Base-by-base conservation (phyloP, 2,797 vertebrate genomes). In the Cottoperca gobio region DNA sequence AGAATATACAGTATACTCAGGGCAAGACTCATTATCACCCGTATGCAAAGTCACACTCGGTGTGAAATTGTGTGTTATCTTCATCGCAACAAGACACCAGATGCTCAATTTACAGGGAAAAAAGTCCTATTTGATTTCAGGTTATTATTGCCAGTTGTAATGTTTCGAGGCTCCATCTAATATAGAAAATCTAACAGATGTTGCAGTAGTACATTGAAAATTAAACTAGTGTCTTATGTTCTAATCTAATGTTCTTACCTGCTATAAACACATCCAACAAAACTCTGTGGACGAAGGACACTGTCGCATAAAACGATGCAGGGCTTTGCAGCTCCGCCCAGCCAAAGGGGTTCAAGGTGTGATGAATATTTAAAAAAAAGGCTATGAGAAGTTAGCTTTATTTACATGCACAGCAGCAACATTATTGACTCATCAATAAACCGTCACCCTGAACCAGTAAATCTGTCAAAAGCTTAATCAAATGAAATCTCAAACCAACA, bases 401-500 rank as follows among this genome's bases (percentile, higher is more conserved):
- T 93, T 90, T 87, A 61, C 79, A 91, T 87, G 50, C 63, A 53
- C 86, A 81, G 83, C 88, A 66, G 62, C 65, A 55, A 45, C 63
- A 89, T 86, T 84, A 93, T 79, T 67, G 81, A 84, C 69, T 85
- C 67, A 79, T 90, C 90, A 78, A 77, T 88, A 60, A 83, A 78
- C 71, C 89, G 89, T 68, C 78, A 81, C 85, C 69, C 62, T 61
- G 73, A 88, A 84, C 72, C 81, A 85, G 88, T 92, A 94, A 92
- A 92, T 91, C 89, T 93, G 90, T 88, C 91, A 91, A 83, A 72
- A 61, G 85, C 85, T 70, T 65, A 82, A 93, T 92, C 91, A 93
- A 95, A 94, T 85, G 78, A 85, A 88, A 86, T 91, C 90, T 86
- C 43, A 62, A 90, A 87, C 73, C 76, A 79, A 79, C 69, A 77